Evolutionary conservation across 2,888 invertebrate species (phyloP).

Genomic region (Oligia strigilis): DNA sequence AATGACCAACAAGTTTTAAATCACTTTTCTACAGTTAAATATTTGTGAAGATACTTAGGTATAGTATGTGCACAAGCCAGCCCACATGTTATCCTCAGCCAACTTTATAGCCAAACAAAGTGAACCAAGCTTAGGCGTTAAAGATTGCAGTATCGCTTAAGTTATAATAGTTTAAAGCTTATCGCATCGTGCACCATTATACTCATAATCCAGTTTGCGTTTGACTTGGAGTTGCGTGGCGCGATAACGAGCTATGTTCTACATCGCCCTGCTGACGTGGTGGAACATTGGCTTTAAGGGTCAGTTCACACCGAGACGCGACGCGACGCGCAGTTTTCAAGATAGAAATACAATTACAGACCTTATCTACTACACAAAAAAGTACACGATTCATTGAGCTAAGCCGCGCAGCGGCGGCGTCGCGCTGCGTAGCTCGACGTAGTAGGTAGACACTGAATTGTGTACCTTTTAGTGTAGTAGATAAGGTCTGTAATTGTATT

Average conservation of each 20-base stretch:
- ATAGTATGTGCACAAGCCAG: neutral
- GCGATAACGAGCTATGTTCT: slow-evolving; percentile 42
- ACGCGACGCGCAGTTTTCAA: no score
- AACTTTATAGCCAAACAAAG: slow-evolving; percentile 43
- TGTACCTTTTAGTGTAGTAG: no score
- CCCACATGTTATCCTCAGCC: neutral
- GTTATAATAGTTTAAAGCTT: slow-evolving; percentile 60
- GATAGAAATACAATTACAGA: no score
- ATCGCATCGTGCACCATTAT: slow-evolving; percentile 59
- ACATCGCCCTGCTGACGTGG: slow-evolving; percentile 24
- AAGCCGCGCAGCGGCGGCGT: no score
- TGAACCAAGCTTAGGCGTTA: slow-evolving; percentile 45
- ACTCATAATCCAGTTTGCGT: slow-evolving; percentile 58
- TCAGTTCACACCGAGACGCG: no score
- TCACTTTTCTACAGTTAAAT: neutral
- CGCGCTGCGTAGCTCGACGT: no score
- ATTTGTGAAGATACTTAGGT: neutral
- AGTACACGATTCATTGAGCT: no score
- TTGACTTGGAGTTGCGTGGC: slow-evolving; percentile 55
- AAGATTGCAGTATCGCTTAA: slow-evolving; percentile 60
- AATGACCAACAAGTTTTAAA: neutral
- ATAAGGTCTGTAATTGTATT: no score
- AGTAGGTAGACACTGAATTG: no score
- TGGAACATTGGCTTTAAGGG: slow-evolving; percentile 13
- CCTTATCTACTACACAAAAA: no score